Evolutionary conservation across 2,797 vertebrate genomes (phyloP), one percentile per base, ranked within the genome.

Genomic region (Anguilla anguilla): DNA sequence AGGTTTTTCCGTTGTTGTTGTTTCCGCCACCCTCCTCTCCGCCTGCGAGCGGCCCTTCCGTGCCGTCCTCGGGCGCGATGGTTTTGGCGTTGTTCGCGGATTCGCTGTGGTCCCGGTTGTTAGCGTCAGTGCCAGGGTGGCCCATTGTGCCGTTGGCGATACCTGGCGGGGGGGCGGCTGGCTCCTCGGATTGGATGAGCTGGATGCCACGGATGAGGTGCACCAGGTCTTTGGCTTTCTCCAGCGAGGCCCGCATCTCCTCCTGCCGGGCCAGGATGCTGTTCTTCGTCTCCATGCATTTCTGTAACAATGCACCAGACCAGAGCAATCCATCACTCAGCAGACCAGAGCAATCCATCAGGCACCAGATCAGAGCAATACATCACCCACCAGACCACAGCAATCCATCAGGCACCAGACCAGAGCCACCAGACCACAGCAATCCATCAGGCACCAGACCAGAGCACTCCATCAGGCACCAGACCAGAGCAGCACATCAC

Each of bases 221-320:
- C 88, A 98, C 96, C 93, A 98, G 95, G 91, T 96, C 96, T 91
- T 97, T 97, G 90, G 97, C 97, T 93, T 97, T 98, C 92, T 97
- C 97, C 94, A 98, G 94, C 61, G 97, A 97, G 92, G 95, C 95
- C 93, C 97, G 97, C 97, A 98, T 98, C 93, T 97, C 97, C 94
- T 96, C 97, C 93, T 98, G 97, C 92, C 96, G 96, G 89, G 96
- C 95, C 90, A 97, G 94, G 91, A 97, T 96, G 86, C 94, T 96
- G 43, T 95, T 97, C 94, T 97, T 97, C 93, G 96, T 97, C 91
- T 97, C 97, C 96, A 97, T 97, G 93, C 97, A 98, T 96, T 96
- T 97, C 97, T 98, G 53, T 86, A 5, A 94, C 84, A 28, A 51
- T 79, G 83, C 2, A 25, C 57, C 43, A 9, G 84, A 79, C 31